phyloP scores from a whole-genome alignment of 1,140 invertebrate species.

The Aplysia californica region DNA sequence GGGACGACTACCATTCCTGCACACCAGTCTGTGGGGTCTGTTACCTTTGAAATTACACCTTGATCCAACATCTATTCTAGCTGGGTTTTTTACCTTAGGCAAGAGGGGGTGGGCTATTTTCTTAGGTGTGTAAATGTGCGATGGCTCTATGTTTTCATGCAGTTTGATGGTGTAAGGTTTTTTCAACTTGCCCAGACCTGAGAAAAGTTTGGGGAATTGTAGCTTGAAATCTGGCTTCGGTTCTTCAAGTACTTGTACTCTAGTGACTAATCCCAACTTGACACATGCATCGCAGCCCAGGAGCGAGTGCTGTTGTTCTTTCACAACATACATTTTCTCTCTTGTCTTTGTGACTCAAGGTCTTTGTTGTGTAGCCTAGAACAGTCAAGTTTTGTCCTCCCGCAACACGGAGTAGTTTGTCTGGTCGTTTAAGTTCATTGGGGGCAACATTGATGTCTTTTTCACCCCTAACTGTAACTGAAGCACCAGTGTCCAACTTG shows the following conservation, averaged over 20 bases:
- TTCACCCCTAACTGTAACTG: not conserved
- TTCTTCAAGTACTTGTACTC: constrained; percentile 1
- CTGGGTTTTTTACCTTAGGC: not conserved
- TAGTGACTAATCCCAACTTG: not conserved
- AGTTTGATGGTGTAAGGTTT: not conserved
- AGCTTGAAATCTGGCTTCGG: not conserved
- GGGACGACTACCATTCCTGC: not conserved
- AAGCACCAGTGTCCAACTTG: not conserved
- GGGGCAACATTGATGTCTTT: not conserved
- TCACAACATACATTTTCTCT: not conserved
- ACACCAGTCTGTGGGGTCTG: not conserved
- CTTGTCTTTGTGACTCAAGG: not conserved
- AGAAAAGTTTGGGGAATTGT: not conserved
- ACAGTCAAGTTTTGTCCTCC: not conserved
- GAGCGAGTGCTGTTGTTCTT: not conserved
- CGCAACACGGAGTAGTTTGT: not conserved
- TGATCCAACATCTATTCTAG: not conserved
- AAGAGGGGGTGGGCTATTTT: not conserved
- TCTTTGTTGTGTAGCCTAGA: not conserved
- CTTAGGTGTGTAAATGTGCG: not conserved
- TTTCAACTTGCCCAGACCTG: not conserved
- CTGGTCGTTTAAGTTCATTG: not conserved
- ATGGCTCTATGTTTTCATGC: not conserved
- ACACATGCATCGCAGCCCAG: not conserved
- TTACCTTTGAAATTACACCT: not conserved